A percentile compares a stretch with the other conserved stretches of the same genome.
Conservation (phyloP, 2,888 invertebrate species). For the Diplazon laetatorius region DNA sequence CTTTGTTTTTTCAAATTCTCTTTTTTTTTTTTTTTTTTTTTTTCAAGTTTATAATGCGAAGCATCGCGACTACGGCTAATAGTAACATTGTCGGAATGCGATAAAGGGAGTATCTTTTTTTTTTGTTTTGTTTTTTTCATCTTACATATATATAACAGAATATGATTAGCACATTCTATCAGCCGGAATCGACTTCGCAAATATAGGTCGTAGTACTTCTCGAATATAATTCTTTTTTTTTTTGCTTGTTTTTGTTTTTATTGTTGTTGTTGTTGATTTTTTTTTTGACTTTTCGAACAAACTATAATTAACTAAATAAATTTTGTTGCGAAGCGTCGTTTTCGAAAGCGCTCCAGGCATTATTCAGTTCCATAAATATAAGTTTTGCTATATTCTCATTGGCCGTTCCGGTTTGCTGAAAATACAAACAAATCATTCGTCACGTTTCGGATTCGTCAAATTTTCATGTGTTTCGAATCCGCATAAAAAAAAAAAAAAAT, state of each 20-base stretch:
- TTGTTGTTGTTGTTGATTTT: too few species aligned
- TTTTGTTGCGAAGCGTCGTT: slow-evolving; percentile 92
- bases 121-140: too few species aligned
- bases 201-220: slow-evolving; percentile 57
- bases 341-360: slow-evolving; percentile 99
- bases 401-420: slow-evolving; percentile 94
- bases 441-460: slow-evolving; percentile 17
- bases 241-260: slow-evolving; percentile 23
- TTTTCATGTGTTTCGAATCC: neutral
- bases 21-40: slow-evolving; percentile 23
- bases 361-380: slow-evolving; percentile 99
- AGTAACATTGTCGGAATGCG: slow-evolving; percentile 67
- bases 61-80: slow-evolving; percentile 59
- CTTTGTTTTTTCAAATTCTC: neutral
- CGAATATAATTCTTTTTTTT: slow-evolving; percentile 44
- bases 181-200: slow-evolving; percentile 61
- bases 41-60: slow-evolving; percentile 59
- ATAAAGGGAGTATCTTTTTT: slow-evolving; percentile 49
- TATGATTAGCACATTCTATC: slow-evolving; percentile 63
- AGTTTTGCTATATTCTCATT: slow-evolving; percentile 97
- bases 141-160: slow-evolving; percentile 67
- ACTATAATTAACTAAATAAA: slow-evolving; percentile 85
- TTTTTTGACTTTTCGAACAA: too few species aligned
- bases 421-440: slow-evolving; percentile 74
- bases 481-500: slow-evolving; percentile 3